Percentiles rank a stretch among this genome's conserved stretches.
Conservation (phyloP, 1,140 invertebrate genomes). For the Diorhabda carinulata region DNA sequence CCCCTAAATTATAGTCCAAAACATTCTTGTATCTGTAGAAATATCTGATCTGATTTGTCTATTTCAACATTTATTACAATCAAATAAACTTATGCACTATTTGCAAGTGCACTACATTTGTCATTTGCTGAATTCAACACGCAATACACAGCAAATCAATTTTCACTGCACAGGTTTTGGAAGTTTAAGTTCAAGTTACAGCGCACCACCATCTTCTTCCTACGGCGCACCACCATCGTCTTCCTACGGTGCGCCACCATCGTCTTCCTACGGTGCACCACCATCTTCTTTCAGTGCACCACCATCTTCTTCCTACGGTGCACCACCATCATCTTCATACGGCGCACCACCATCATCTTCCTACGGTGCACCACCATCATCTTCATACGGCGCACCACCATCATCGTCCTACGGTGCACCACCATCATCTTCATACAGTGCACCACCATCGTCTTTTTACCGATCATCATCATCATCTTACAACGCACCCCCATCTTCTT, state of each 20-base stretch:
- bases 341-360: conserved; percentile 29
- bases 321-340: conserved; percentile 37
- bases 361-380: conserved; percentile 35
- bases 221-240: conserved; percentile 45
- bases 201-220: conserved; percentile 38
- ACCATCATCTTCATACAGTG: conserved; percentile 38
- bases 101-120: too few relatives aligned
- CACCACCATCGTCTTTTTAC: conserved; percentile 46
- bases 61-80: too few relatives aligned
- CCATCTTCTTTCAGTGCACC: conserved; percentile 10
- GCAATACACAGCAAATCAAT: conserved; percentile 30
- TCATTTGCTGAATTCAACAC: conserved; percentile 10
- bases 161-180: conserved; percentile 36
- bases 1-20: too few relatives aligned
- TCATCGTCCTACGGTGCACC: conserved; percentile 35
- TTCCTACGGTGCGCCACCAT: conserved; percentile 46
- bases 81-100: background rate
- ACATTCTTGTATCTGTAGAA: too few relatives aligned
- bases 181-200: conserved; percentile 35
- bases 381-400: conserved; percentile 44
- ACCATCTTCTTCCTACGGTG: conserved; percentile 11
- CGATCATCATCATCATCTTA: conserved; percentile 46
- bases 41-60: too few relatives aligned
- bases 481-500: conserved; percentile 45
- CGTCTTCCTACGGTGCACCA: conserved; percentile 37